Conservation (phyloP, 2,797 vertebrate species). For the Schizopygopsis malacanthus region DNA sequence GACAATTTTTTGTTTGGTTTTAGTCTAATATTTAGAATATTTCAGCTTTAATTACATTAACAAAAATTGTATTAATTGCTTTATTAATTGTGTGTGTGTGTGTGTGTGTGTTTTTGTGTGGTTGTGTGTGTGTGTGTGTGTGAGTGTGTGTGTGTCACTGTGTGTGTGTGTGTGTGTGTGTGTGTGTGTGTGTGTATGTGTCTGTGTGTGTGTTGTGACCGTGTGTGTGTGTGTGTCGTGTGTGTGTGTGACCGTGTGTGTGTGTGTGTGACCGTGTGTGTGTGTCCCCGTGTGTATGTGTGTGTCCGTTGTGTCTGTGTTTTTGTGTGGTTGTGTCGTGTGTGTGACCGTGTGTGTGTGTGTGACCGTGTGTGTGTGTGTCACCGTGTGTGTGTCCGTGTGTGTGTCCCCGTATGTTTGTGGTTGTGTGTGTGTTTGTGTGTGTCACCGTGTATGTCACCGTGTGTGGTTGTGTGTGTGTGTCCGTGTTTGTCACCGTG, state of each 20-base stretch:
- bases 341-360: neutral
- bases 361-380: too few relatives aligned
- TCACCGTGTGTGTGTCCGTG: too few relatives aligned
- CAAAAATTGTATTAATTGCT: neutral
- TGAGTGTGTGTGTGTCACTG: too few relatives aligned
- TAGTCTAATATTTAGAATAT: neutral
- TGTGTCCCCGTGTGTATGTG: neutral
- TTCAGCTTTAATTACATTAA: neutral
- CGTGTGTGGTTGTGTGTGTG: too few relatives aligned
- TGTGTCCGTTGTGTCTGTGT: too few relatives aligned
- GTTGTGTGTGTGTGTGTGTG: slow-evolving; percentile 5
- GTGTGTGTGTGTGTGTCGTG: slow-evolving; percentile 2
- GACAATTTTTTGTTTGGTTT: neutral
- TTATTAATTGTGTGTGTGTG: neutral
- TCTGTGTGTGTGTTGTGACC: neutral
- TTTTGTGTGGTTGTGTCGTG: neutral
- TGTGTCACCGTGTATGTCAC: too few relatives aligned
- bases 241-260: too few relatives aligned
- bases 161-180: too few relatives aligned
- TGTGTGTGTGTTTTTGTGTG: slow-evolving; percentile 26
- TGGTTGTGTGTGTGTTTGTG: too few relatives aligned
- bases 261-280: neutral
- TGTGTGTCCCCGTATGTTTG: too few relatives aligned
- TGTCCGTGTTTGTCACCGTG: too few relatives aligned
- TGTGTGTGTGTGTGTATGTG: too few relatives aligned